Evolutionary conservation across 2,113 vertebrate species (phyloP).

Genomic region (Centrocercus urophasianus): DNA sequence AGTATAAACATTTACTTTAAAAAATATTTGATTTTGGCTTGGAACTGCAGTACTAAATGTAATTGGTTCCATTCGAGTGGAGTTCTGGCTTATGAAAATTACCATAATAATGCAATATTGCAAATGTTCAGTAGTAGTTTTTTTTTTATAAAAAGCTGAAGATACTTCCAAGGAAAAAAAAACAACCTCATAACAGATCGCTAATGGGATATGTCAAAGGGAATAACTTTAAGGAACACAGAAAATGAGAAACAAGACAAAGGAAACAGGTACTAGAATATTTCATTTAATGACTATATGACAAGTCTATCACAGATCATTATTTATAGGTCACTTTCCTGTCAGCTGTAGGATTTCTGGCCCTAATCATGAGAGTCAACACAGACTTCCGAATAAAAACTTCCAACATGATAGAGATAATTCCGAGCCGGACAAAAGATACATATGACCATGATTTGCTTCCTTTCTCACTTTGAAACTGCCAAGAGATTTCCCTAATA

Average conservation of each 20-base stretch:
- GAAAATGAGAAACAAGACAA: conserved; percentile 74
- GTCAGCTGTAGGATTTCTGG: conserved; percentile 78
- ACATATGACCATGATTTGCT: conserved; percentile 60
- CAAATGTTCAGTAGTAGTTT: not conserved
- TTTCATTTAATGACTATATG: conserved; percentile 77
- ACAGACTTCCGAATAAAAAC: conserved; percentile 82
- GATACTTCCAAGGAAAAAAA: conserved; percentile 18
- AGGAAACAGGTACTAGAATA: conserved; percentile 78
- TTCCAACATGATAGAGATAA: conserved; percentile 76
- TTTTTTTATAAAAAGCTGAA: conserved; percentile 43
- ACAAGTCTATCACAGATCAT: conserved; percentile 76
- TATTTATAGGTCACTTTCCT: conserved; percentile 83
- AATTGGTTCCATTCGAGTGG: not conserved
- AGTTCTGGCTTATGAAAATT: not conserved
- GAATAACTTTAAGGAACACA: conserved; percentile 72
- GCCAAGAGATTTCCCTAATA: conserved; percentile 72
- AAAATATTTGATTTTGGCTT: not conserved
- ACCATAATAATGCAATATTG: not conserved
- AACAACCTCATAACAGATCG: conserved; percentile 36
- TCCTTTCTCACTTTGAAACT: conserved; percentile 73
- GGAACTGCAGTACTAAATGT: not conserved
- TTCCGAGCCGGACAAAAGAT: conserved; percentile 66
- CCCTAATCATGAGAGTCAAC: conserved; percentile 81
- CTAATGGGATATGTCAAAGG: conserved; percentile 43
- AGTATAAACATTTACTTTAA: not conserved